A percentile compares a stretch with the other conserved stretches of the same genome.
phyloP scores from a whole-genome alignment of 2,888 invertebrate genomes.

The Drosophila glabriapex region DNA sequence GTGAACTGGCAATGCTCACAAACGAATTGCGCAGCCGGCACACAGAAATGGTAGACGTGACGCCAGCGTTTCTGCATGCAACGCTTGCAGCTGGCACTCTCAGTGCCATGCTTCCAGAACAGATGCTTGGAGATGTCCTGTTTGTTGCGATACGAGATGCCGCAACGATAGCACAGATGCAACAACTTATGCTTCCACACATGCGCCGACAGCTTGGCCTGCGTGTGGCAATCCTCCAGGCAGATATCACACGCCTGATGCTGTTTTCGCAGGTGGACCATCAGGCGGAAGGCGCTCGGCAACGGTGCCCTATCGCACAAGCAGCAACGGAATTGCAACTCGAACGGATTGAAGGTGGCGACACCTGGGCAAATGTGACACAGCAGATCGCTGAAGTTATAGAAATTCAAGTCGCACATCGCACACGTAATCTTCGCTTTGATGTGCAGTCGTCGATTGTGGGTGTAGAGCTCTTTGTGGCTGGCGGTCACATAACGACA shows the following conservation, averaged over 20 bases:
- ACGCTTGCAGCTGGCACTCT: conserved; percentile 93
- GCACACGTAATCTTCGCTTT: conserved; percentile 93
- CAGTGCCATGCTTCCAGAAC: conserved; percentile 97
- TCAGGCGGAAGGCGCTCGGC: conserved; percentile 94
- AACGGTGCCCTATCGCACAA: conserved; percentile 91
- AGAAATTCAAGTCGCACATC: conserved; percentile 95
- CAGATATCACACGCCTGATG: conserved; percentile 96
- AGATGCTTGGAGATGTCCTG: conserved; percentile 95
- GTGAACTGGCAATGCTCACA: conserved; percentile 93
- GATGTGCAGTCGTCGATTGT: conserved; percentile 94
- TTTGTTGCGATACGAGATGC: conserved; percentile 94
- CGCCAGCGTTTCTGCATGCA: conserved; percentile 96
- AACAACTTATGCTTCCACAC: conserved; percentile 96
- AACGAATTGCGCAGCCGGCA: conserved; percentile 91
- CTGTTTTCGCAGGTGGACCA: conserved; percentile 94
- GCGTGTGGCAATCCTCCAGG: conserved; percentile 92
- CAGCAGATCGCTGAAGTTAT: conserved; percentile 93
- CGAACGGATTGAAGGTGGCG: conserved; percentile 86
- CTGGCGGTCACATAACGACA: conserved; percentile 91
- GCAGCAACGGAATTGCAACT: conserved; percentile 92
- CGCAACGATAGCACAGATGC: conserved; percentile 94
- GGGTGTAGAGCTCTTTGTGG: conserved; percentile 94
- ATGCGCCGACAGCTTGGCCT: conserved; percentile 92
- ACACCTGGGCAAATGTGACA: conserved; percentile 94
- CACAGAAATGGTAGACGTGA: conserved; percentile 95